Base-by-base conservation (phyloP, 2,113 vertebrate genomes). In the Corythornis cristatus region DNA sequence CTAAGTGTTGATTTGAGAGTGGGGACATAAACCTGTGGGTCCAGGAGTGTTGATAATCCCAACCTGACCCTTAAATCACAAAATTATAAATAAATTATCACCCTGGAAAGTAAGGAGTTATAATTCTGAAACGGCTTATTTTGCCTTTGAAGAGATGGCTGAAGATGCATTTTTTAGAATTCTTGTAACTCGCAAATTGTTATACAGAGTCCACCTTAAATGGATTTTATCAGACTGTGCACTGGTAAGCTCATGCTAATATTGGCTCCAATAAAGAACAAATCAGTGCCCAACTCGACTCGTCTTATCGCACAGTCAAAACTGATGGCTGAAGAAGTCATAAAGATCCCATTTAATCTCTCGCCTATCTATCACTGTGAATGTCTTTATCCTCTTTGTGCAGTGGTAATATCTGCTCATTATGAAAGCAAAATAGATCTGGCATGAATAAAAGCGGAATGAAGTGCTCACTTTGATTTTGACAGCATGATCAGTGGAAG, bases 321-420 rank as follows among this genome's bases (percentile, higher is more conserved):
- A 98, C 98, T 98, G 98, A 98, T 98, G 98, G 98, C 97, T 98
- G 98, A 97, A 98, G 98, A 97, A 98, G 98, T 98, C 98, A 98
- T 98, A 98, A 98, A 98, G 98, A 98, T 98, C 98, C 98, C 98
- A 98, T 98, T 98, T 98, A 98, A 99, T 99, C 98, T 98, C 95
- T 96, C 90, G 97, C 97, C 98, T 98, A 98, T 99, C 98, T 98
- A 98, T 99, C 98, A 99, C 98, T 73, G 94, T 93, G 97, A 98
- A 98, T 97, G 98, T 98, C 98, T 98, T 98, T 98, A 97, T 98
- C 98, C 98, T 98, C 98, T 98, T 98, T 98, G 98, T 98, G 98
- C 98, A 93, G 96, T 96, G 97, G 98, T 99, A 99, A 98, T 98
- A 98, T 98, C 98, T 98, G 98, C 98, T 98, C 98, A 99, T 99